These are phyloP conservation scores for Ploceus nigricollis DNA, from an alignment of 2,113 vertebrate genomes.

Conservation along the genomic window DNA sequence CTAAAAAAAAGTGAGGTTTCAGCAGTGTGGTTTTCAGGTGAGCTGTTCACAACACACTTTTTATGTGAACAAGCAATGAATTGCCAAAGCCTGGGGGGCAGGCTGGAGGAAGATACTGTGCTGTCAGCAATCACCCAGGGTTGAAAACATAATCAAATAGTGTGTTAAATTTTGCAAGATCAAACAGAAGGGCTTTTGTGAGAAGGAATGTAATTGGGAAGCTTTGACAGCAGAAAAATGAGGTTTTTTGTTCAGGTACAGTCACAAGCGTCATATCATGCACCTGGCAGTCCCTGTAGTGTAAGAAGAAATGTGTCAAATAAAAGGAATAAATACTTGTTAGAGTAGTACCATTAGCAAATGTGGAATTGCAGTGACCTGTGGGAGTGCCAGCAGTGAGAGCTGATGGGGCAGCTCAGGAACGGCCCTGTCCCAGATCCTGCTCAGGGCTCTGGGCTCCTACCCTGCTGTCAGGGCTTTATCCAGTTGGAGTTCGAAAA, in stretches of 20 bases:
- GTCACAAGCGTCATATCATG: background rate
- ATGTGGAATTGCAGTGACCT: background rate
- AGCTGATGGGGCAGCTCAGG: background rate
- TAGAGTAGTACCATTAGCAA: fast-evolving
- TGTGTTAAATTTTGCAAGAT: background rate
- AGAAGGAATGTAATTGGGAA: background rate
- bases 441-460: background rate
- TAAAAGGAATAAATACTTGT: background rate
- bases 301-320: background rate
- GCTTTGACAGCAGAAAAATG: background rate
- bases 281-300: background rate
- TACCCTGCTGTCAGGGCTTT: background rate
- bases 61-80: background rate
- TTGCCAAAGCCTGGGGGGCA: background rate
- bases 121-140: background rate
- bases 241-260: background rate
- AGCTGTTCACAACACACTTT: background rate
- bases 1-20: background rate
- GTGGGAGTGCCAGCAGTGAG: background rate
- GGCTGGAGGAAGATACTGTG: background rate
- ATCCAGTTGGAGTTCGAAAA: background rate
- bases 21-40: background rate
- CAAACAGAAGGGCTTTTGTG: background rate
- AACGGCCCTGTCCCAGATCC: background rate
- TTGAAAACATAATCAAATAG: background rate